A percentile compares a stretch with the other conserved stretches of the same genome.
phyloP scores from a whole-genome alignment of 2,797 vertebrate species.

The Syncerus caffer region DNA sequence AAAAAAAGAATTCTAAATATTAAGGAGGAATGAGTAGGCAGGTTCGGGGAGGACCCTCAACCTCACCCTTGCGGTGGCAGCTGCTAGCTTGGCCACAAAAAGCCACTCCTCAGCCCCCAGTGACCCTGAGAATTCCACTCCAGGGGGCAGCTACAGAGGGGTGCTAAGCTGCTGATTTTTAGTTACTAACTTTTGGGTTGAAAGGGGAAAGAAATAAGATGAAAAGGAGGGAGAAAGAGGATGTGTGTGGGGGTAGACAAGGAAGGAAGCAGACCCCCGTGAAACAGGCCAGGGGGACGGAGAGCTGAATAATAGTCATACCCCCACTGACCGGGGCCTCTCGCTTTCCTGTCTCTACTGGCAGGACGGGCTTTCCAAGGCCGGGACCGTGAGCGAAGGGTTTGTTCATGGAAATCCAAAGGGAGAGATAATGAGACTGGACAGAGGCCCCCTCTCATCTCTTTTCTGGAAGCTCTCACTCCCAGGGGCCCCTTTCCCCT shows the following conservation, averaged over 20 bases:
- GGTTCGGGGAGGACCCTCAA: neutral
- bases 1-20: neutral
- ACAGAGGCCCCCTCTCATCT: neutral
- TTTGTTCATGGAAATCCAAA: neutral
- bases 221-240: neutral
- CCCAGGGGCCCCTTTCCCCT: neutral
- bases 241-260: neutral
- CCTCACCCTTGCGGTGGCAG: neutral
- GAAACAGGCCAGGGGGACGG: accelerated
- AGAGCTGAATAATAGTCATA: neutral
- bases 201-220: neutral
- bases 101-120: neutral
- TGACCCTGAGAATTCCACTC: neutral
- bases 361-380: neutral
- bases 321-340: accelerated
- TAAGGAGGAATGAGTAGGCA: neutral
- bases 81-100: neutral
- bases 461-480: neutral
- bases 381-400: neutral
- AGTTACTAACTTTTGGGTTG: neutral
- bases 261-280: neutral
- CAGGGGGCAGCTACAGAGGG: neutral
- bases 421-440: neutral
- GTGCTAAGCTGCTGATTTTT: neutral
- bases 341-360: neutral